Percentiles rank a stretch among this genome's conserved stretches.
phyloP scores from a whole-genome alignment of 1,140 invertebrate species.

The Tribolium madens region DNA sequence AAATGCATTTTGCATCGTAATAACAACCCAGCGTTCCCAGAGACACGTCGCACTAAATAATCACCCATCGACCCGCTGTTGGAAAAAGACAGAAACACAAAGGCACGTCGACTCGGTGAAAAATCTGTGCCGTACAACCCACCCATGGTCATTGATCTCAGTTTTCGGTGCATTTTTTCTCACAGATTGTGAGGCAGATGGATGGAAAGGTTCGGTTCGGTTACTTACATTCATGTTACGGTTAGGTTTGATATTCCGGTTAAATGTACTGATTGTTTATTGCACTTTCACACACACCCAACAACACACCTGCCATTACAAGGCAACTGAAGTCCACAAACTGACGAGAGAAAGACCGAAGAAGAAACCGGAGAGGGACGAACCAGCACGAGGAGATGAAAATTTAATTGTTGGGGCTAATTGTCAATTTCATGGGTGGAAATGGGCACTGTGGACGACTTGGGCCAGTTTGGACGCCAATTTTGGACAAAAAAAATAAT shows the following conservation, averaged over 20 bases:
- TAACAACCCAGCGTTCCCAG: neutral
- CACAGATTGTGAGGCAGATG: neutral
- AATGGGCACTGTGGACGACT: neutral
- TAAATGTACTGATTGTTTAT: constrained; percentile 37
- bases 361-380: constrained; percentile 3
- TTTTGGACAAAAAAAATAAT: too few species aligned
- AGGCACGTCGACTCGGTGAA: constrained; percentile 5
- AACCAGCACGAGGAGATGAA: neutral
- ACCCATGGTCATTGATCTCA: constrained; percentile 41
- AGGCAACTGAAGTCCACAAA: constrained; percentile 26
- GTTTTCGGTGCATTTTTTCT: constrained; percentile 9
- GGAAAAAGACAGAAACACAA: neutral
- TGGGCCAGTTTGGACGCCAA: too few species aligned
- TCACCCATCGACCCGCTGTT: neutral
- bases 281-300: constrained; percentile 40
- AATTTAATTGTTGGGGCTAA: neutral
- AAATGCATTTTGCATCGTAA: constrained; percentile 8
- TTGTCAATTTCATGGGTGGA: neutral
- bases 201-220: neutral
- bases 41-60: neutral
- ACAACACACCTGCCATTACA: constrained; percentile 30
- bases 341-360: neutral
- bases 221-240: constrained; percentile 39
- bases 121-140: constrained; percentile 41
- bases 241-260: neutral